phyloP scores from a whole-genome alignment of 2,113 vertebrate species.

The Calonectris borealis region DNA sequence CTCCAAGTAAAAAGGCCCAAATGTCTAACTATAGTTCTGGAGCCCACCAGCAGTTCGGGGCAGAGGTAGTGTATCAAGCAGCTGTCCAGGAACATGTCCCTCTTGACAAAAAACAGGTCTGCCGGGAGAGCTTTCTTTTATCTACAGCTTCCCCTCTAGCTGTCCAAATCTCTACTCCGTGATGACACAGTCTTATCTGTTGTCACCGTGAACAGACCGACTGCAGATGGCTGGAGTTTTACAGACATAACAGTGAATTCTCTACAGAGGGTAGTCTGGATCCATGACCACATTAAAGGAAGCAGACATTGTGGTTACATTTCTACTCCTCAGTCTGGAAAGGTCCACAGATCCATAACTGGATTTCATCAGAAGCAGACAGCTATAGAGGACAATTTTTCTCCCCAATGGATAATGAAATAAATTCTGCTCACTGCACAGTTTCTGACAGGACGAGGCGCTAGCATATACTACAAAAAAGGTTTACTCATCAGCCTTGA shows the following conservation, averaged over 20 bases:
- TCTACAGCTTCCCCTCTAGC: background rate
- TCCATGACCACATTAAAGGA: background rate
- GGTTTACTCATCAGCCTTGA: background rate
- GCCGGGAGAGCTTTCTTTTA: background rate
- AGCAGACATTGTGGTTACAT: background rate
- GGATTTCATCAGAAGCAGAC: background rate
- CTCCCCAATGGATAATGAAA: background rate
- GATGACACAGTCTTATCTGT: background rate
- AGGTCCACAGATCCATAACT: background rate
- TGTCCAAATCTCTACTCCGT: background rate
- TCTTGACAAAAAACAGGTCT: background rate
- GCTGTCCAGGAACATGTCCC: background rate
- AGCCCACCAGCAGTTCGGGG: background rate
- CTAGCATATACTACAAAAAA: background rate
- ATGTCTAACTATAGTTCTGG: background rate
- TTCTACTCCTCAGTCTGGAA: background rate
- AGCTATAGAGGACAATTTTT: background rate
- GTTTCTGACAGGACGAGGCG: background rate
- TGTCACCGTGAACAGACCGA: background rate
- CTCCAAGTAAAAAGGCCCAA: background rate
- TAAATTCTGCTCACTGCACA: background rate
- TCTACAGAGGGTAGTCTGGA: background rate
- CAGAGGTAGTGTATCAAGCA: background rate
- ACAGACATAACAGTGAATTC: background rate
- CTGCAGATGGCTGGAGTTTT: background rate